phyloP scores from a whole-genome alignment of 2,797 vertebrate species.

The Tapera naevia region DNA sequence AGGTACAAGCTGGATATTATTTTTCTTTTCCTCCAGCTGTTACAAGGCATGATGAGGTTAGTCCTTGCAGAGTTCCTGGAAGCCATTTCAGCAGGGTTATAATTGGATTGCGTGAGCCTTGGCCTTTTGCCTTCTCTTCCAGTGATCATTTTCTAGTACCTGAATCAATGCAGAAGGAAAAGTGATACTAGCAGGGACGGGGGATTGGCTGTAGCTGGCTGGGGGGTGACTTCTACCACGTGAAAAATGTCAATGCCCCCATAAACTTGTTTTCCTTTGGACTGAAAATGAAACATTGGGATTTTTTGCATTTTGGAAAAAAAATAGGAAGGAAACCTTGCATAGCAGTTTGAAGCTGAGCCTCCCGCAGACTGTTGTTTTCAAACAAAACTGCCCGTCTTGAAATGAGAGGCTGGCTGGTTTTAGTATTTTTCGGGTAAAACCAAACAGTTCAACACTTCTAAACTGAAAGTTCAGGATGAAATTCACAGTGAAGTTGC shows the following conservation, averaged over 20 bases:
- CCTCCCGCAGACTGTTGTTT: not conserved
- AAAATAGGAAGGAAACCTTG: not conserved
- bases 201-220: not conserved
- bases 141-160: not conserved
- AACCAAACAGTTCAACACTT: not conserved
- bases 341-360: not conserved
- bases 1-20: constrained; percentile 55
- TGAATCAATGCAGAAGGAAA: not conserved
- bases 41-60: constrained; percentile 25
- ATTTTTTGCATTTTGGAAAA: not conserved
- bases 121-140: not conserved
- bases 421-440: not conserved
- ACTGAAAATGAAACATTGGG: not conserved
- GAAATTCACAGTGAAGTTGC: not conserved
- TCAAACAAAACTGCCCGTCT: not conserved
- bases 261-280: not conserved
- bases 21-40: constrained; percentile 67
- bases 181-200: not conserved
- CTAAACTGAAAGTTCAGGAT: not conserved
- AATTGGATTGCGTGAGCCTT: not conserved
- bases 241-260: not conserved
- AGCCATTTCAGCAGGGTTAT: not conserved
- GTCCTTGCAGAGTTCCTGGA: not conserved
- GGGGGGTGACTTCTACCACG: not conserved
- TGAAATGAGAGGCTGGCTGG: not conserved